Percentiles rank a stretch among this genome's conserved stretches.
Conservation (phyloP, 2,888 invertebrate species). For the Hirtodrosophila histrioides region DNA sequence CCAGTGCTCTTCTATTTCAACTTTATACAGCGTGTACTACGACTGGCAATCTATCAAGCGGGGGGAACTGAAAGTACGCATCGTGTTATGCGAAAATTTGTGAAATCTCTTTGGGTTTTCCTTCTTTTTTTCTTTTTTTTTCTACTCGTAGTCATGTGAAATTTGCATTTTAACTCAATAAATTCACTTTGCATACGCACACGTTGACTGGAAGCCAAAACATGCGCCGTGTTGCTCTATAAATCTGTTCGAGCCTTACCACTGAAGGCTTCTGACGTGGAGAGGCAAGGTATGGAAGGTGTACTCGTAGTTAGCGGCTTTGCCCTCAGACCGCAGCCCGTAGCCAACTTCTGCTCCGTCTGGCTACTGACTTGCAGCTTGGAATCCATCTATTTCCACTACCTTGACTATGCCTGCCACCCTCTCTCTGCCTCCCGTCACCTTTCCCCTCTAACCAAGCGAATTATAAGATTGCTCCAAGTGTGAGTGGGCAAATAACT, state of each 20-base stretch:
- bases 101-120: constrained; percentile 64
- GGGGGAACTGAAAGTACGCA: constrained; percentile 47
- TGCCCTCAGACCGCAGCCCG: constrained; percentile 39
- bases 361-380: constrained; percentile 52
- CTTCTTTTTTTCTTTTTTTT: constrained; percentile 10
- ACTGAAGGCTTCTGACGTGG: neutral
- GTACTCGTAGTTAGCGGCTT: constrained; percentile 39
- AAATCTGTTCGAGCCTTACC: constrained; percentile 65
- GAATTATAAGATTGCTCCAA: constrained; percentile 65
- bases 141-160: constrained; percentile 60
- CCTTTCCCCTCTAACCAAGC: constrained; percentile 1
- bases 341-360: constrained; percentile 19
- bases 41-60: constrained; percentile 71
- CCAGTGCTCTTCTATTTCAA: constrained; percentile 1
- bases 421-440: too few relatives aligned
- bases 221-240: constrained; percentile 73
- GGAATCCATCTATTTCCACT: neutral
- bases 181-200: constrained; percentile 83
- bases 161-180: constrained; percentile 84
- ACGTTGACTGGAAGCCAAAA: constrained; percentile 62
- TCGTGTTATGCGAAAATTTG: constrained; percentile 75
- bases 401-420: too few relatives aligned
- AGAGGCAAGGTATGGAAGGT: constrained; percentile 1
- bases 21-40: constrained; percentile 1
- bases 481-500: constrained; percentile 65